phyloP scores from a whole-genome alignment of 2,888 invertebrate genomes.

The Exephanes ischioxanthus region DNA sequence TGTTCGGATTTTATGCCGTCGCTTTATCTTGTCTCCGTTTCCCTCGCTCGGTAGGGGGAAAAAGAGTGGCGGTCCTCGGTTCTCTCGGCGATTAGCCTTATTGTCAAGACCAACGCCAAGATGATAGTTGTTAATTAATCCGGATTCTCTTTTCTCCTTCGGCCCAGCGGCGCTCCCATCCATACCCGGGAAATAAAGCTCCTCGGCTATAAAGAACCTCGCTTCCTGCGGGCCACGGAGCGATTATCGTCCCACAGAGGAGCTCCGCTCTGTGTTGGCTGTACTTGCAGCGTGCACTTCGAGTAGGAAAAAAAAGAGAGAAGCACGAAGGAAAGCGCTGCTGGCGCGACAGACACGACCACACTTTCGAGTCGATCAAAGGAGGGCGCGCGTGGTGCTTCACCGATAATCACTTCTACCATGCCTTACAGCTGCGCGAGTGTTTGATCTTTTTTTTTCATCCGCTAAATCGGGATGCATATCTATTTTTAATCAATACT shows the following conservation, averaged over 20 bases:
- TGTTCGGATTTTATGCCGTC: slow-evolving; percentile 34
- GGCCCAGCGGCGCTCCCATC: slow-evolving; percentile 66
- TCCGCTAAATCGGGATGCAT: neutral
- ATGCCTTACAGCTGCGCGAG: neutral
- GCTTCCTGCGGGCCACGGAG: slow-evolving; percentile 76
- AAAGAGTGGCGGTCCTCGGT: neutral
- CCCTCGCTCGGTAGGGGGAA: neutral
- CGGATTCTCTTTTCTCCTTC: slow-evolving; percentile 68
- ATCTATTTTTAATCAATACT: neutral
- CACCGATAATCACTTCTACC: slow-evolving; percentile 57
- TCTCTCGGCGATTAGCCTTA: slow-evolving; percentile 76
- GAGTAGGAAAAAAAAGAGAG: slow-evolving; percentile 72
- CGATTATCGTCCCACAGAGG: slow-evolving; percentile 76
- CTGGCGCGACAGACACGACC: slow-evolving; percentile 18
- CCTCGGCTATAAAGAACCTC: slow-evolving; percentile 75
- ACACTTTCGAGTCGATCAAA: slow-evolving; percentile 62
- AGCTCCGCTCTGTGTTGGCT: slow-evolving; percentile 8
- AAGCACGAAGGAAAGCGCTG: slow-evolving; percentile 60
- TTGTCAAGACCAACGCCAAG: slow-evolving; percentile 72
- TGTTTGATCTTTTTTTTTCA: neutral
- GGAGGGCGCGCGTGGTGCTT: slow-evolving; percentile 47
- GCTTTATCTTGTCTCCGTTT: neutral
- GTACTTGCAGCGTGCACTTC: slow-evolving; percentile 50
- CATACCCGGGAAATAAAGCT: slow-evolving; percentile 78
- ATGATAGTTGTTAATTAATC: slow-evolving; percentile 81